These are phyloP conservation scores for Loriculus beryllinus DNA, from an alignment of 2,797 vertebrate species.

Conservation along the genomic window DNA sequence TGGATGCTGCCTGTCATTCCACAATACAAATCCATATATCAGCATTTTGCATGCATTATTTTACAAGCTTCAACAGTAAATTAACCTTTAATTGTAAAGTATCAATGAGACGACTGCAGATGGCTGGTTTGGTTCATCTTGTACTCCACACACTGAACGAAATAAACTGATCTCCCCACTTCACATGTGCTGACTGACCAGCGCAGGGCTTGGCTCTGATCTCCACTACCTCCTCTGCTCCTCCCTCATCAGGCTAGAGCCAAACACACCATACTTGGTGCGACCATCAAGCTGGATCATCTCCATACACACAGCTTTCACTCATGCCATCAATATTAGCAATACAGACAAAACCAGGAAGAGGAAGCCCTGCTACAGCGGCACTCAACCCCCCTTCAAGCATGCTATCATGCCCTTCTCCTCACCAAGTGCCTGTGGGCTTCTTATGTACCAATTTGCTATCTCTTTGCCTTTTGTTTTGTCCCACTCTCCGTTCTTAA, in stretches of 20 bases:
- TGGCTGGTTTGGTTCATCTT: not conserved
- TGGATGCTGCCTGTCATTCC: not conserved
- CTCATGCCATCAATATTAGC: not conserved
- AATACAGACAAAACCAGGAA: not conserved
- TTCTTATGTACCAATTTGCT: not conserved
- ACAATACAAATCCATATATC: not conserved
- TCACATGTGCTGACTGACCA: rapidly evolving
- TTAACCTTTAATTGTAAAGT: not conserved
- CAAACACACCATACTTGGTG: not conserved
- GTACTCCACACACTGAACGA: not conserved
- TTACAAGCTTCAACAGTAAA: not conserved
- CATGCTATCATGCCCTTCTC: not conserved
- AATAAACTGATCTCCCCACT: not conserved
- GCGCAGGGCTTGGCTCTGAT: not conserved
- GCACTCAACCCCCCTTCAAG: rapidly evolving
- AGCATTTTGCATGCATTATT: not conserved
- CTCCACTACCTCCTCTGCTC: not conserved
- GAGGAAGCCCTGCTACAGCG: not conserved
- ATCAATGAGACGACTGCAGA: not conserved
- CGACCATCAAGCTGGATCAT: not conserved
- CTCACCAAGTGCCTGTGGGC: not conserved
- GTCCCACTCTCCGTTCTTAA: rapidly evolving
- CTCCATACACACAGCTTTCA: not conserved
- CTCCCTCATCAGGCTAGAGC: not conserved
- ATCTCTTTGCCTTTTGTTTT: not conserved